Evolutionary conservation across 2,797 vertebrate genomes (phyloP).

Genomic region (Clarias platycephalus): DNA sequence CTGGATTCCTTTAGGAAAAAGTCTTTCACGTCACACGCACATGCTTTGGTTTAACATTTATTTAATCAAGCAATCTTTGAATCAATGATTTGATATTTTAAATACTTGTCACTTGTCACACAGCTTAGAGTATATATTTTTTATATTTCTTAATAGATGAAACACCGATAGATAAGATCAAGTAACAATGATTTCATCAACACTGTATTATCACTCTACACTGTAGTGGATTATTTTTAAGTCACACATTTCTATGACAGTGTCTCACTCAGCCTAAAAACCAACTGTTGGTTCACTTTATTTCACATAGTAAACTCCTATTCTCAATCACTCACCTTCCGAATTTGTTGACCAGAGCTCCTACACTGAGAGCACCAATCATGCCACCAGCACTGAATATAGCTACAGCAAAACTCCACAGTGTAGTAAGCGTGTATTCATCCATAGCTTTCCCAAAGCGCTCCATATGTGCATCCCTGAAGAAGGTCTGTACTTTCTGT

Average conservation of each 20-base stretch:
- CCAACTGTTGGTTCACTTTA: neutral
- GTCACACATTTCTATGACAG: neutral
- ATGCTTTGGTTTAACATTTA: neutral
- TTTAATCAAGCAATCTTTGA: neutral
- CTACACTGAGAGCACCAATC: slow-evolving; percentile 87
- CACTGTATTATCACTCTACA: neutral
- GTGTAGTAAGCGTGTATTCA: slow-evolving; percentile 61
- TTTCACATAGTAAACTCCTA: neutral
- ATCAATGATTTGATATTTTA: neutral
- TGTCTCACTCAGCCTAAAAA: neutral
- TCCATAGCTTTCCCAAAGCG: slow-evolving; percentile 62
- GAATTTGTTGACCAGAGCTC: slow-evolving; percentile 84
- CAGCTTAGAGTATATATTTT: neutral
- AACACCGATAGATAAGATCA: neutral
- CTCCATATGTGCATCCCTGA: slow-evolving; percentile 73
- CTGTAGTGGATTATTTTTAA: neutral
- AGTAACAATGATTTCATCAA: neutral
- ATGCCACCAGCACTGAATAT: slow-evolving; percentile 96
- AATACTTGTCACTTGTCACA: neutral
- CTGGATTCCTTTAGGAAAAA: neutral
- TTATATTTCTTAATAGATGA: neutral
- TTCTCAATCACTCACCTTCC: slow-evolving; percentile 80
- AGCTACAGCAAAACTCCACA: slow-evolving; percentile 90
- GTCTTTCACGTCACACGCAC: no score
- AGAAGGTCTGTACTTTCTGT: slow-evolving; percentile 84